Conservation (phyloP, 2,888 invertebrate species). For the Odontothrips loti region DNA sequence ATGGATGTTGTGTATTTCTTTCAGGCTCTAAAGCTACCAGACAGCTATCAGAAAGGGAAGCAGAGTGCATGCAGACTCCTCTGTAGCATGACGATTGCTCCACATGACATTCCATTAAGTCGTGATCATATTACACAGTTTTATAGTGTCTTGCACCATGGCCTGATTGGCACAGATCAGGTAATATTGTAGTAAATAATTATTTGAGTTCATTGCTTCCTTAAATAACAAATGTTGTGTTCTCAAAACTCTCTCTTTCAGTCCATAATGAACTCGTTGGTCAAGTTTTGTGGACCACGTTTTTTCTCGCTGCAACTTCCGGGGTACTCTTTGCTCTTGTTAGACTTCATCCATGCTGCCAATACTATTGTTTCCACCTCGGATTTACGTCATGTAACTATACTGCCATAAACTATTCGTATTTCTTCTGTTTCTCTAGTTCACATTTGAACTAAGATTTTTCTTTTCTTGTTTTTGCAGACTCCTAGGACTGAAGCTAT, state of each 20-base stretch:
- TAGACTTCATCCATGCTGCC: slow-evolving; percentile 88
- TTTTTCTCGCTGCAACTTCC: slow-evolving; percentile 83
- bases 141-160: slow-evolving; percentile 76
- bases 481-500: slow-evolving; percentile 88
- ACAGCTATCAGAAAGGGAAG: slow-evolving; percentile 71
- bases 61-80: slow-evolving; percentile 80
- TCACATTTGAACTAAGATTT: background rate
- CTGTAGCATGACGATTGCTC: slow-evolving; percentile 72
- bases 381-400: slow-evolving; percentile 57
- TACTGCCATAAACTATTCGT: slow-evolving; percentile 16
- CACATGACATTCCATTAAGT: slow-evolving; percentile 68
- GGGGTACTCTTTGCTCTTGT: slow-evolving; percentile 77
- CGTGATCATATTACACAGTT: slow-evolving; percentile 76
- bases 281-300: slow-evolving; percentile 75
- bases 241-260: slow-evolving; percentile 45
- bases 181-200: slow-evolving; percentile 46
- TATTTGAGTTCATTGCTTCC: slow-evolving; percentile 22
- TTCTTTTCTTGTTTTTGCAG: slow-evolving; percentile 45
- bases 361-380: slow-evolving; percentile 78
- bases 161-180: slow-evolving; percentile 59
- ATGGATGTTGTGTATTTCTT: slow-evolving; percentile 17
- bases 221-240: slow-evolving; percentile 25
- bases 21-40: slow-evolving; percentile 66
- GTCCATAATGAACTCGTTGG: slow-evolving; percentile 69
- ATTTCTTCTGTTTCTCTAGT: background rate